These are phyloP conservation scores for Polydrusus pterygomalis DNA, from an alignment of 2,888 invertebrate species.

Conservation along the genomic window DNA sequence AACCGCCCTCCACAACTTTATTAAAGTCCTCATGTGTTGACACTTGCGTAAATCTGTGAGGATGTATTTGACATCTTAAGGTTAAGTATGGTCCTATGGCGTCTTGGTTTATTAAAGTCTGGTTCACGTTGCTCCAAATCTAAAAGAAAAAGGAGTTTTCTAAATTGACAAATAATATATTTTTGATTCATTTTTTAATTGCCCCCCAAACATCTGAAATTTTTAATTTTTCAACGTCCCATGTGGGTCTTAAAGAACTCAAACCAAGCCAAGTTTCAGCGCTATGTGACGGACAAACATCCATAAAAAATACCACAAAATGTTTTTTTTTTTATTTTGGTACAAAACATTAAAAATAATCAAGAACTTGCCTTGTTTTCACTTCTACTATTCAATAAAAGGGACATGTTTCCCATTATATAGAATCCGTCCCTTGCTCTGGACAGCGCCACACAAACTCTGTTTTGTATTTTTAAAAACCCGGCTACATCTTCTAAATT, in stretches of 20 bases:
- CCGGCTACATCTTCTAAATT: constrained; percentile 81
- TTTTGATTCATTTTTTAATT: no score
- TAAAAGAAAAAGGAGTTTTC: constrained; percentile 50
- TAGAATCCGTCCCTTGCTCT: constrained; percentile 83
- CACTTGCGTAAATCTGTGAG: constrained; percentile 69
- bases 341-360: not conserved
- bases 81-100: constrained; percentile 75
- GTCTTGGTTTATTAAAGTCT: constrained; percentile 71
- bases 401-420: constrained; percentile 82
- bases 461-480: constrained; percentile 80
- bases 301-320: no score
- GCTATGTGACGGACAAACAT: no score
- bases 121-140: constrained; percentile 77
- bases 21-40: constrained; percentile 71
- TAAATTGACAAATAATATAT: no score
- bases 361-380: constrained; percentile 69
- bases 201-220: no score
- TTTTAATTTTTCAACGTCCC: no score
- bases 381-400: constrained; percentile 69
- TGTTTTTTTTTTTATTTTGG: no score
- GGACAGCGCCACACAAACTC: constrained; percentile 86
- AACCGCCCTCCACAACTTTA: constrained; percentile 78
- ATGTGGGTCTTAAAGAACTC: no score
- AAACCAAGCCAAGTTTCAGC: no score
- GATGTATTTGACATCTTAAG: constrained; percentile 75